Evolutionary conservation across 2,888 invertebrate species (phyloP).

Genomic region (Drosophila melanosoma): DNA sequence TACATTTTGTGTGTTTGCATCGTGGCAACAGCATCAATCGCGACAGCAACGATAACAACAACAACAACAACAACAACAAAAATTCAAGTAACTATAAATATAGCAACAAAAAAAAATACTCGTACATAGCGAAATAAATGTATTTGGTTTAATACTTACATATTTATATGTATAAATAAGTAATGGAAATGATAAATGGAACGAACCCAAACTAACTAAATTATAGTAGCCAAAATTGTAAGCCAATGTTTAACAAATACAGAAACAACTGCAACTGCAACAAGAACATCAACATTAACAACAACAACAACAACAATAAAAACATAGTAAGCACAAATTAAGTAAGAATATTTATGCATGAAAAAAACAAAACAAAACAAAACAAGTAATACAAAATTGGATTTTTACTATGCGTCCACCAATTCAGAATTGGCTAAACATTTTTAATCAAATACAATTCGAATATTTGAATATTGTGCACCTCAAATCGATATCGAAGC

Average conservation of each 20-base stretch:
- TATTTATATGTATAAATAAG: slow-evolving; percentile 23
- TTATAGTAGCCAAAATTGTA: slow-evolving; percentile 61
- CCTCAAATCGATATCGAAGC: background rate
- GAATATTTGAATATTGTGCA: background rate
- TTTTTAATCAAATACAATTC: background rate
- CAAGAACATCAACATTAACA: slow-evolving; percentile 18
- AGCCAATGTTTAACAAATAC: slow-evolving; percentile 56
- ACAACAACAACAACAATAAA: background rate
- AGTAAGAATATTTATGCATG: background rate
- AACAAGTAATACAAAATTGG: background rate
- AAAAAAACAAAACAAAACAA: background rate
- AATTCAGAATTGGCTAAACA: background rate
- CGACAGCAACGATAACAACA: slow-evolving; percentile 33
- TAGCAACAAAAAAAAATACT: slow-evolving; percentile 21
- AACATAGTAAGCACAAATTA: slow-evolving; percentile 1
- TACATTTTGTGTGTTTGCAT: slow-evolving; percentile 47
- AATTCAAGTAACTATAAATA: slow-evolving; percentile 56
- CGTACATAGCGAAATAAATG: slow-evolving; percentile 33
- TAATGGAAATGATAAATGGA: slow-evolving; percentile 5
- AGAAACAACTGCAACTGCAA: slow-evolving; percentile 16
- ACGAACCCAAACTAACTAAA: slow-evolving; percentile 44
- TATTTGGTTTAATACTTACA: slow-evolving; percentile 57
- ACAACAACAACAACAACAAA: slow-evolving; percentile 3
- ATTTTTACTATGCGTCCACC: background rate
- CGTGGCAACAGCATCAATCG: slow-evolving; percentile 29